Percentiles rank a stretch among this genome's conserved stretches.
These are phyloP conservation scores for Cecropterus lyciades DNA, from an alignment of 1,140 invertebrate genomes.

Conservation along the genomic window DNA sequence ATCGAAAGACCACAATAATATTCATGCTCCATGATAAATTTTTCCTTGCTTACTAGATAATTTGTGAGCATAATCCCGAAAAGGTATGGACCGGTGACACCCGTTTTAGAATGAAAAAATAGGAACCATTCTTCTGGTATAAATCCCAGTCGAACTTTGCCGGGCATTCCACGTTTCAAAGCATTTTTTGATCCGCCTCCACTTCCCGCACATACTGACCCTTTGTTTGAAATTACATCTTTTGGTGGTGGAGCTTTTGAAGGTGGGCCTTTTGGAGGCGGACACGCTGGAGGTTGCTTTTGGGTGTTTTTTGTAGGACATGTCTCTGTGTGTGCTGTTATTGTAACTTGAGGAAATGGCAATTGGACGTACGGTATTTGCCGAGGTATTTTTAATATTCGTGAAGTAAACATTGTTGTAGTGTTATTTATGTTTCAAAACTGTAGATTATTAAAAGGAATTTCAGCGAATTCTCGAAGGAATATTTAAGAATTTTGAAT, in stretches of 20 bases:
- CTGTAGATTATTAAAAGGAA: no score
- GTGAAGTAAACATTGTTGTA: conserved; percentile 2
- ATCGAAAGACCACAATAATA: conserved; percentile 92
- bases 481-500: not conserved
- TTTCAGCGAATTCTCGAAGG: no score
- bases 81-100: conserved; percentile 94
- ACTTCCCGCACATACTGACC: conserved; percentile 8
- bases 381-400: conserved; percentile 5
- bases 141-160: conserved; percentile 55
- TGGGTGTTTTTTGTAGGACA: conserved; percentile 34
- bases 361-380: not conserved
- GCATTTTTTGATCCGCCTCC: not conserved
- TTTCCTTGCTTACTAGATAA: conserved; percentile 95
- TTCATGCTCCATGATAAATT: conserved; percentile 95
- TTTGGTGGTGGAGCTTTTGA: not conserved
- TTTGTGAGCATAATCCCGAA: conserved; percentile 91
- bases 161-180: conserved; percentile 49
- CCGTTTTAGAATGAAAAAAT: conserved; percentile 96
- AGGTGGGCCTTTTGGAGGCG: not conserved
- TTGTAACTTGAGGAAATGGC: not conserved
- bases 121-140: conserved; percentile 86
- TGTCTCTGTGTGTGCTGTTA: conserved; percentile 40
- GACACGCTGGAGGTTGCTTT: not conserved
- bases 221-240: no score
- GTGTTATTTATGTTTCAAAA: not conserved